Evolutionary conservation across 2,797 vertebrate species (phyloP).

Genomic region (Megaceryle alcyon): DNA sequence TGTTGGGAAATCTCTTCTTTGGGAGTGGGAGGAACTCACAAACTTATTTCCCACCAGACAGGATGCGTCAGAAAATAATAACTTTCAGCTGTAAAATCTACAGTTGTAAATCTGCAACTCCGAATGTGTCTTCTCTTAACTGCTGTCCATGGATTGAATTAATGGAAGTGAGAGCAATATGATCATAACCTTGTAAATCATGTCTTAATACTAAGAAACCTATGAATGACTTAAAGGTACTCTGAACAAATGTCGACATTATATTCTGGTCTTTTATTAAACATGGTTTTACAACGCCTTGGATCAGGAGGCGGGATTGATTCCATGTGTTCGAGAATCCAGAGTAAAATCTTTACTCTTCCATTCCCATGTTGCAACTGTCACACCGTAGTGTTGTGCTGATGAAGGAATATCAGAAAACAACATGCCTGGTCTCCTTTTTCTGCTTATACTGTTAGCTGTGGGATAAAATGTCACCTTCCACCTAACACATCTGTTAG

Average conservation of each 20-base stretch:
- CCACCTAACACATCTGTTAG: neutral
- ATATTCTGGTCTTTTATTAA: conserved; percentile 32
- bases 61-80: conserved; percentile 31
- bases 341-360: neutral
- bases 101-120: conserved; percentile 4
- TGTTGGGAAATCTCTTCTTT: conserved; percentile 16
- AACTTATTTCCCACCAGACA: conserved; percentile 9
- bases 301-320: neutral
- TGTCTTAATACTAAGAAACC: conserved; percentile 1
- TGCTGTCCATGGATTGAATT: conserved; percentile 1
- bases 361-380: neutral
- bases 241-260: conserved; percentile 13
- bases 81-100: conserved; percentile 30
- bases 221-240: conserved; percentile 20
- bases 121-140: conserved; percentile 17
- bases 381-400: neutral
- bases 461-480: neutral
- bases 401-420: neutral
- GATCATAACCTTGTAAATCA: conserved; percentile 2
- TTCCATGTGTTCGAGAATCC: conserved; percentile 16
- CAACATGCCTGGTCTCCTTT: neutral
- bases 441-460: neutral
- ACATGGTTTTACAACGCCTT: neutral
- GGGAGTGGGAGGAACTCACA: neutral
- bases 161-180: conserved; percentile 26